These are phyloP conservation scores for Thinocorus orbignyianus DNA, from an alignment of 2,113 vertebrate genomes.

Conservation along the genomic window DNA sequence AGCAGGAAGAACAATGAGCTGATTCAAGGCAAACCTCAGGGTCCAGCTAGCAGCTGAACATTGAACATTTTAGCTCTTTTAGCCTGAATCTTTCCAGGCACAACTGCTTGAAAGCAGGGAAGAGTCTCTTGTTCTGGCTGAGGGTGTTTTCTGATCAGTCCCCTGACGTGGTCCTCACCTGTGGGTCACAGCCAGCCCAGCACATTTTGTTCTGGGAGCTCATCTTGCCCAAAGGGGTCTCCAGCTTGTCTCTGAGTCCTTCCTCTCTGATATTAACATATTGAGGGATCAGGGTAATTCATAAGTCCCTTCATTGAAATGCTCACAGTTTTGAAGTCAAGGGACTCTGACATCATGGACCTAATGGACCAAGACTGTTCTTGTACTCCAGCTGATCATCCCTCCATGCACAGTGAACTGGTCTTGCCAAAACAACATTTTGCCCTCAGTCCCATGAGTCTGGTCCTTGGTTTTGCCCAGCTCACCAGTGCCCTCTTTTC, in stretches of 20 bases:
- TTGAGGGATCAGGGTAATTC: background rate
- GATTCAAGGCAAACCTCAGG: background rate
- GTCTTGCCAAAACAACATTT: background rate
- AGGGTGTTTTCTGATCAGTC: background rate
- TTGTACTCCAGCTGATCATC: rapidly evolving
- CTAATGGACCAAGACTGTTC: background rate
- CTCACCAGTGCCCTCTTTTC: background rate
- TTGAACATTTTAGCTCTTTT: rapidly evolving
- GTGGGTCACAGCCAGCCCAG: background rate
- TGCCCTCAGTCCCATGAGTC: rapidly evolving
- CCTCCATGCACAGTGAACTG: background rate
- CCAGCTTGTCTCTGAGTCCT: background rate
- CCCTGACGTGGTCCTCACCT: background rate
- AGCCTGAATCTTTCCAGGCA: background rate
- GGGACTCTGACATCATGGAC: background rate
- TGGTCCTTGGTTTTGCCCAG: background rate
- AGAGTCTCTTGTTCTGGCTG: background rate
- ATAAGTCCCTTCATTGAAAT: background rate
- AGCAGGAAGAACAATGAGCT: background rate
- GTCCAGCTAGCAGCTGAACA: background rate
- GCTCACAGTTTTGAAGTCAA: background rate
- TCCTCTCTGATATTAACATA: background rate
- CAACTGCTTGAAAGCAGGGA: background rate
- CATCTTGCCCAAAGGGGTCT: background rate
- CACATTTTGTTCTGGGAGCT: background rate